These are phyloP conservation scores for Eledone cirrhosa DNA, from an alignment of 2,888 invertebrate genomes.

Conservation along the genomic window DNA sequence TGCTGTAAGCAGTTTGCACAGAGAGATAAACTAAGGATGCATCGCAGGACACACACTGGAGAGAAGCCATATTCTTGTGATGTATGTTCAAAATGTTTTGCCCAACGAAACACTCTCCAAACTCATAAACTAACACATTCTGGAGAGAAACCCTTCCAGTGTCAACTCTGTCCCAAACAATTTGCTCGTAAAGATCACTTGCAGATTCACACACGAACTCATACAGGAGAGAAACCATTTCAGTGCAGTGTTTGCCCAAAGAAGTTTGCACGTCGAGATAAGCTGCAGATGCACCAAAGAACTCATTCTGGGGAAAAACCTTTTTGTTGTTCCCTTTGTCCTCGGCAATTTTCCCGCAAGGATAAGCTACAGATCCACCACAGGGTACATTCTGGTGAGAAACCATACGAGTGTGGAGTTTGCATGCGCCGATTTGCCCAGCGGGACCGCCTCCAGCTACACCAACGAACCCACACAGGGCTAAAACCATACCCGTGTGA, in stretches of 20 bases:
- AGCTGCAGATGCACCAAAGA: slow-evolving; percentile 26
- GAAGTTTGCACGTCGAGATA: slow-evolving; percentile 22
- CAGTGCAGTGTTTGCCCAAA: slow-evolving; percentile 14
- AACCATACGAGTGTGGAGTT: slow-evolving; percentile 25
- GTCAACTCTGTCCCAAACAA: slow-evolving; percentile 23
- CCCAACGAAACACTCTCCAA: slow-evolving; percentile 20
- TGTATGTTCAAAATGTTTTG: slow-evolving; percentile 19
- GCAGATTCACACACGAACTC: slow-evolving; percentile 19
- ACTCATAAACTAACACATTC: slow-evolving; percentile 22
- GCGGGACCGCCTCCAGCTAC: slow-evolving; percentile 28
- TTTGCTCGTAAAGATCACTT: slow-evolving; percentile 23
- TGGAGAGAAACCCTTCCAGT: slow-evolving; percentile 21
- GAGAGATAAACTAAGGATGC: slow-evolving; percentile 22
- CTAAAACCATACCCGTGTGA: slow-evolving; percentile 23
- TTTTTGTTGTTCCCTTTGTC: slow-evolving; percentile 21
- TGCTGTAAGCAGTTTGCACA: slow-evolving; percentile 26
- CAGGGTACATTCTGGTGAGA: slow-evolving; percentile 25
- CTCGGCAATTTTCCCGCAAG: slow-evolving; percentile 22
- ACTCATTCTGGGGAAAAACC: slow-evolving; percentile 23
- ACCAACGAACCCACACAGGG: slow-evolving; percentile 26
- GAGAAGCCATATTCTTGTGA: slow-evolving; percentile 23
- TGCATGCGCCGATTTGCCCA: slow-evolving; percentile 28
- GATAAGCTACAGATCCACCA: slow-evolving; percentile 26
- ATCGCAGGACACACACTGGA: slow-evolving; percentile 20
- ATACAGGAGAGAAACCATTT: slow-evolving; percentile 15